Conservation (phyloP, 2,113 vertebrate genomes). For the Brachypodius melanocephalos region DNA sequence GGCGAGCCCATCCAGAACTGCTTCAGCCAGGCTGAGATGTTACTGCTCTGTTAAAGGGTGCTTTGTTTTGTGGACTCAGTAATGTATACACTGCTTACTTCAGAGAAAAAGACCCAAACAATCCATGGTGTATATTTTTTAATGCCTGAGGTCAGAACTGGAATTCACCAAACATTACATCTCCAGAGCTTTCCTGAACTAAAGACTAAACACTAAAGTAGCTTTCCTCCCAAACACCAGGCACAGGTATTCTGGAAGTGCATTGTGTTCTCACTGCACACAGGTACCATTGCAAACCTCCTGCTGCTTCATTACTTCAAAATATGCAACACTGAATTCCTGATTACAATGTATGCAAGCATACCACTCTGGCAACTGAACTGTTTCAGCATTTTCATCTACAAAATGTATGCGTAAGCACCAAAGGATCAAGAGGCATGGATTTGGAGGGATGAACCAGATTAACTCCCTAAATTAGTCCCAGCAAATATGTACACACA, state of each 20-base stretch:
- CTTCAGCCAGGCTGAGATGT: neutral
- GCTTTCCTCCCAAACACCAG: neutral
- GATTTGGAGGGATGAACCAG: neutral
- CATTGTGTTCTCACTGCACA: neutral
- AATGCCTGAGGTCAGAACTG: neutral
- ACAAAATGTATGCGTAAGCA: neutral
- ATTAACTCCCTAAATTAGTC: neutral
- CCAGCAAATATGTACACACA: neutral
- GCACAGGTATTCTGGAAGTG: neutral
- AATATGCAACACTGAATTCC: neutral
- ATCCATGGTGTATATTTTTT: fast-evolving
- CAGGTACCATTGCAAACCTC: fast-evolving
- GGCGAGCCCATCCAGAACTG: neutral
- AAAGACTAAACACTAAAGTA: neutral
- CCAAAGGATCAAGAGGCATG: neutral
- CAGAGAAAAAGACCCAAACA: neutral
- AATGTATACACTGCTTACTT: neutral
- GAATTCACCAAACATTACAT: neutral
- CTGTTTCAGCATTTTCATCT: neutral
- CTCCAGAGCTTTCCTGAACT: neutral
- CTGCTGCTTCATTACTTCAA: neutral
- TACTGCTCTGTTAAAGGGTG: neutral
- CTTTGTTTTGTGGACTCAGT: neutral
- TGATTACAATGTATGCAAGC: neutral
- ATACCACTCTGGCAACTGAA: neutral